Evolutionary conservation across 2,113 vertebrate species (phyloP).

Genomic region (Lota lota): DNA sequence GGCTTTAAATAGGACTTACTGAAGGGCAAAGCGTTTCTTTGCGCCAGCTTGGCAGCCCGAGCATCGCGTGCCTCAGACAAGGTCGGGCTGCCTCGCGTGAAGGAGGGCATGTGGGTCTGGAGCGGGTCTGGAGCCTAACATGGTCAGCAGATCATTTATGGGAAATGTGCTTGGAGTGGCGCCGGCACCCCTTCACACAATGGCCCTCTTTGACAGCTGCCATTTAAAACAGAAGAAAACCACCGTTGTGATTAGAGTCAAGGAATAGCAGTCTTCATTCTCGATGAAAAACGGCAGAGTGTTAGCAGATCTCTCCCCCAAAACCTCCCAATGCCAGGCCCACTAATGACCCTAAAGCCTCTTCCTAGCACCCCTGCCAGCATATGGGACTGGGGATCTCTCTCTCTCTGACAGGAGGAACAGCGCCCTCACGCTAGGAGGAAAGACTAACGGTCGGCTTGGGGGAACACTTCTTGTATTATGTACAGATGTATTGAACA

Average conservation of each 20-base stretch:
- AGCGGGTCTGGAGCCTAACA: slow-evolving; percentile 16
- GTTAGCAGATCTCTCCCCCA: slow-evolving; percentile 63
- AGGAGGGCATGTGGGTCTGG: slow-evolving; percentile 22
- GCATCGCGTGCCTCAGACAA: slow-evolving; percentile 27
- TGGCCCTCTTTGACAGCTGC: slow-evolving; percentile 74
- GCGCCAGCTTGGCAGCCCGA: slow-evolving; percentile 9
- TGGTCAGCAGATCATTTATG: slow-evolving; percentile 49
- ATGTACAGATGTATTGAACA: no score
- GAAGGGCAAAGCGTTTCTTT: slow-evolving; percentile 4
- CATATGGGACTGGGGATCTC: slow-evolving; percentile 45
- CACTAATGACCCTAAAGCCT: slow-evolving; percentile 68
- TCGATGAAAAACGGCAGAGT: slow-evolving; percentile 62
- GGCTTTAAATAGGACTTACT: slow-evolving; percentile 7
- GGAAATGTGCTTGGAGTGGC: slow-evolving; percentile 40
- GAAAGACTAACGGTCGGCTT: slow-evolving; percentile 30
- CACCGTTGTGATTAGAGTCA: slow-evolving; percentile 62
- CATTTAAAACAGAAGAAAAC: slow-evolving; percentile 67
- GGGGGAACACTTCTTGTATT: no score
- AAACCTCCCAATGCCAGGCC: slow-evolving; percentile 61
- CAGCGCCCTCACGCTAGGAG: slow-evolving; percentile 47
- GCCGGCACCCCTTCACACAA: slow-evolving; percentile 27
- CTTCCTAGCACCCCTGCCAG: slow-evolving; percentile 61
- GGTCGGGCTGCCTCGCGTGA: slow-evolving; percentile 30
- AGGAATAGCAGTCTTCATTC: slow-evolving; percentile 60
- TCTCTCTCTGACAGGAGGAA: slow-evolving; percentile 41